Conservation (phyloP, 2,888 invertebrate genomes). For the Acleris laterana region DNA sequence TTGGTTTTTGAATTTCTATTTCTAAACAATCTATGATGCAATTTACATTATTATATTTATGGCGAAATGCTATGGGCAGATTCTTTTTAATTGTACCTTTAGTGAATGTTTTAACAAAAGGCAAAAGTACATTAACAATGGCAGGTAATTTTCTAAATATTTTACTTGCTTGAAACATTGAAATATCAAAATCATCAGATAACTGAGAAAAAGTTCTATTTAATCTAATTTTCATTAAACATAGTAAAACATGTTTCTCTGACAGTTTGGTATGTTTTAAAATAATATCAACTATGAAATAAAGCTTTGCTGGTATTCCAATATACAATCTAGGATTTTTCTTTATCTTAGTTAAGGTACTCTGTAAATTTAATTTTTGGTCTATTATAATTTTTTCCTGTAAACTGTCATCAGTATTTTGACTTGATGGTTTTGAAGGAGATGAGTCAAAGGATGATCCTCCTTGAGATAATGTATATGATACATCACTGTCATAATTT, state of each 20-base stretch:
- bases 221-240: conserved; percentile 23
- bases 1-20: conserved; percentile 49
- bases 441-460: neutral
- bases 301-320: conserved; percentile 1
- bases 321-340: conserved; percentile 15
- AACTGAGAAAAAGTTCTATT: conserved; percentile 25
- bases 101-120: conserved; percentile 12
- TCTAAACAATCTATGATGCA: conserved; percentile 50
- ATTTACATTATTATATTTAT: conserved; percentile 39
- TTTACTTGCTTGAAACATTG: conserved; percentile 19
- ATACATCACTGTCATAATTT: conserved; percentile 12
- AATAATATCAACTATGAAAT: conserved; percentile 17
- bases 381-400: neutral
- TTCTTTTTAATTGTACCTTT: conserved; percentile 32
- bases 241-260: conserved; percentile 16
- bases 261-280: conserved; percentile 2
- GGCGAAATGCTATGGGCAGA: conserved; percentile 43
- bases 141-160: conserved; percentile 37
- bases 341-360: conserved; percentile 6
- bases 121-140: conserved; percentile 21
- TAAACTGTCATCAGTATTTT: neutral
- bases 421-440: conserved; percentile 1
- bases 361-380: conserved; percentile 2
- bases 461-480: conserved; percentile 2
- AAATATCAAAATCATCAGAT: conserved; percentile 16